A percentile compares a stretch with the other conserved stretches of the same genome.
These are phyloP conservation scores for Hyperopisus bebe DNA, from an alignment of 2,113 vertebrate genomes.

Conservation along the genomic window DNA sequence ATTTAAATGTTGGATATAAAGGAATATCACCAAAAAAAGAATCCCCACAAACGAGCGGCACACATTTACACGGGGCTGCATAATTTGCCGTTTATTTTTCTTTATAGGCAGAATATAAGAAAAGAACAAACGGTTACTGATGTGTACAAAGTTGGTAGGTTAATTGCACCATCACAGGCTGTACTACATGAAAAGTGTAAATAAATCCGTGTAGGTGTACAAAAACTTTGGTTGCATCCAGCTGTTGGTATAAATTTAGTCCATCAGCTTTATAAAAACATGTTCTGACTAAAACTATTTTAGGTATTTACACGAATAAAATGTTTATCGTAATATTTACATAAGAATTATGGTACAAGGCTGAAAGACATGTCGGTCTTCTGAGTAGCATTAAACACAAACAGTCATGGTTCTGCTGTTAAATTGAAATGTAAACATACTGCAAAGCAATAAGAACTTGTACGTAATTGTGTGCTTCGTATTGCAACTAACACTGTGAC, in stretches of 20 bases:
- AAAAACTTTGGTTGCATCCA: not conserved
- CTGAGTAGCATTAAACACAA: conserved; percentile 23
- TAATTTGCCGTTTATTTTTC: conserved; percentile 12
- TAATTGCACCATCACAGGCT: not conserved
- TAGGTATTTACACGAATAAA: conserved; percentile 80
- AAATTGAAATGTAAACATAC: not conserved
- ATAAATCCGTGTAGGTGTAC: not conserved
- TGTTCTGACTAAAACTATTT: conserved; percentile 41
- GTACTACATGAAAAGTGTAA: not conserved
- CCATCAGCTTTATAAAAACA: not conserved
- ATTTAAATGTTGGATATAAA: not conserved
- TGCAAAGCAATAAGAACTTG: not conserved
- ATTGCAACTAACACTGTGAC: conserved; percentile 27
- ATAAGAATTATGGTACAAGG: conserved; percentile 77
- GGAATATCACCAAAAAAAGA: not conserved
- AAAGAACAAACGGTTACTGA: not conserved
- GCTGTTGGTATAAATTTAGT: not conserved
- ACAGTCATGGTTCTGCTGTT: conserved; percentile 6
- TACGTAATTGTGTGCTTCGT: not conserved
- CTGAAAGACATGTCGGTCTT: conserved; percentile 31
- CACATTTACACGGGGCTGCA: not conserved
- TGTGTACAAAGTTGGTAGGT: not conserved
- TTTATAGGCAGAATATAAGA: not conserved
- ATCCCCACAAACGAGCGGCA: not conserved
- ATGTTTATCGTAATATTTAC: conserved; percentile 89